Conservation (phyloP, 2,113 vertebrate species). For the Casuarius casuarius region DNA sequence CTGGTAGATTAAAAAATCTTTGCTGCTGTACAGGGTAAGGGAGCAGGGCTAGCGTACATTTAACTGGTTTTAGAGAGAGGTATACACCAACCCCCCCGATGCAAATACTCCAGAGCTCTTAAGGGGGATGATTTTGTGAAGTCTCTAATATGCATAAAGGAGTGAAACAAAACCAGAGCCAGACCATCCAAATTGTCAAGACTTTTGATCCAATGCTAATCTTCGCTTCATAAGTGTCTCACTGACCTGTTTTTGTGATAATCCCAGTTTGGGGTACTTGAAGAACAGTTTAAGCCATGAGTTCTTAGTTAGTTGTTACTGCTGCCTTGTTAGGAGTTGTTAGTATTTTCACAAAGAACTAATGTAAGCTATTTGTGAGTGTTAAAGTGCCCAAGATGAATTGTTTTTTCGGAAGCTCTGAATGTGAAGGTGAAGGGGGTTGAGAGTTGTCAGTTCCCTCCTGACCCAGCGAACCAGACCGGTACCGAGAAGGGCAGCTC, state of each 20-base stretch:
- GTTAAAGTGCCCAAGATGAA: neutral
- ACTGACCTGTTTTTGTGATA: neutral
- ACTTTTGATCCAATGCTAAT: neutral
- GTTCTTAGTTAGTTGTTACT: neutral
- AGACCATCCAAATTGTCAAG: neutral
- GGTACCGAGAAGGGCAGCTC: neutral
- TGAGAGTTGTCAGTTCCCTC: neutral
- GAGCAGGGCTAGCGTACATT: neutral
- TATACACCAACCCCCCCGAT: neutral
- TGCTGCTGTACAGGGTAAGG: neutral
- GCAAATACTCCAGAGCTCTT: neutral
- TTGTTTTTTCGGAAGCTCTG: neutral
- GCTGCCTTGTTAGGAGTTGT: neutral
- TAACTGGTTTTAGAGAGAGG: neutral
- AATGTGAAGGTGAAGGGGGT: neutral
- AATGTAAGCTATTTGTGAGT: neutral
- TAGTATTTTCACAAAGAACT: neutral
- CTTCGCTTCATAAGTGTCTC: neutral
- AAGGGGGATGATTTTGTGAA: neutral
- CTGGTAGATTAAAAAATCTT: constrained; percentile 1
- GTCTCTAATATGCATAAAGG: neutral
- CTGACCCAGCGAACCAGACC: neutral
- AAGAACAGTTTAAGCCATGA: neutral
- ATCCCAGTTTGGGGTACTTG: neutral
- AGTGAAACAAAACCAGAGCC: neutral